Conservation (phyloP, 2,113 vertebrate genomes). For the Okapia johnstoni region DNA sequence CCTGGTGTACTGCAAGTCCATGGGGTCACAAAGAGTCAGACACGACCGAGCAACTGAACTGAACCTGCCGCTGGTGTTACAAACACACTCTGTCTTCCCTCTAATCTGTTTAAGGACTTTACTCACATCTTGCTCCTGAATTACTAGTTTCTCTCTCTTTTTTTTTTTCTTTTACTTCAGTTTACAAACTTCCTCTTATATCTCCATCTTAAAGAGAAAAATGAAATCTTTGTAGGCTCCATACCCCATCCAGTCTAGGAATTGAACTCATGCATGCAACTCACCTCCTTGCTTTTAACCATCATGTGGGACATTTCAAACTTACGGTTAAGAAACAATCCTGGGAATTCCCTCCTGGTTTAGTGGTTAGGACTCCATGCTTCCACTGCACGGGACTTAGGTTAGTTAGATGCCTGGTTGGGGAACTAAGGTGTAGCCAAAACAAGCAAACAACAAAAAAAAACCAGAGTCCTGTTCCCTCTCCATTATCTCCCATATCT, state of each 20-base stretch:
- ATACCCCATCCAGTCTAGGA: neutral
- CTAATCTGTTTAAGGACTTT: neutral
- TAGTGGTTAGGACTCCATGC: neutral
- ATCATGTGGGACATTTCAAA: neutral
- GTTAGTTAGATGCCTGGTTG: neutral
- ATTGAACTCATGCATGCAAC: neutral
- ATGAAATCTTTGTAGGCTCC: neutral
- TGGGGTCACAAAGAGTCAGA: accelerated
- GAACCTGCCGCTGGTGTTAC: neutral
- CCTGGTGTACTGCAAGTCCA: neutral
- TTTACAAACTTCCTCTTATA: neutral
- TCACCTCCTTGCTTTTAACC: neutral
- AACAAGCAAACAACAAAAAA: neutral
- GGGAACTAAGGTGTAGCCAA: neutral
- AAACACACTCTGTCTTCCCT: neutral
- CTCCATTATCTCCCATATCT: neutral
- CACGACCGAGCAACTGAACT: neutral
- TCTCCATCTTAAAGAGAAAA: neutral
- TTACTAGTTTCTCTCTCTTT: neutral
- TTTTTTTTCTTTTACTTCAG: neutral
- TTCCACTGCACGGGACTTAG: neutral
- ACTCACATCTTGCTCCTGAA: neutral
- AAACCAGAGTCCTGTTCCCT: neutral
- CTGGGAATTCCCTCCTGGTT: neutral
- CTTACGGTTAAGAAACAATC: neutral